Percentiles rank a stretch among this genome's conserved stretches.
phyloP scores from a whole-genome alignment of 1,140 invertebrate species.

The Calosoma granatense region DNA sequence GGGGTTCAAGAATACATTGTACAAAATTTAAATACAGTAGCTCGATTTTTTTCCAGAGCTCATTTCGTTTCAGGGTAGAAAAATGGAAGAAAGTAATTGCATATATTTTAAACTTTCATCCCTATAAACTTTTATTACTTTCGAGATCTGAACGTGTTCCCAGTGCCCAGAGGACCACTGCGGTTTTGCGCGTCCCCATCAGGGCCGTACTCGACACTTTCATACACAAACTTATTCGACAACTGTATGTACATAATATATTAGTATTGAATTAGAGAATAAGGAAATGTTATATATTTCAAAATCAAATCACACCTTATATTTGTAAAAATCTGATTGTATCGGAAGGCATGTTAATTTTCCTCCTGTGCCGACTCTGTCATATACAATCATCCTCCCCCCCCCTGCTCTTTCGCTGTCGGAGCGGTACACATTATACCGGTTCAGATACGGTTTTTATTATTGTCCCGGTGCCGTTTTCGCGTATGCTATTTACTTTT shows the following conservation, averaged over 20 bases:
- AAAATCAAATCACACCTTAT: too few relatives aligned
- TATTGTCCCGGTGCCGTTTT: not conserved
- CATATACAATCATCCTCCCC: too few relatives aligned
- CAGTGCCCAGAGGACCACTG: not conserved
- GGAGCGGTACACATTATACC: not conserved
- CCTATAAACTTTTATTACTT: slow-evolving; percentile 2
- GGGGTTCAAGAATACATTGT: too few relatives aligned
- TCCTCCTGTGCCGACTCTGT: too few relatives aligned
- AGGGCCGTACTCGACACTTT: too few relatives aligned
- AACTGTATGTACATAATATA: too few relatives aligned
- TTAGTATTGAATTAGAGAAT: too few relatives aligned
- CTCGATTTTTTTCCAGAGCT: not conserved
- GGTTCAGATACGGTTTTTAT: not conserved
- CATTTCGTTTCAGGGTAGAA: not conserved
- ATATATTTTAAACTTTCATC: not conserved
- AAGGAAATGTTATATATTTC: too few relatives aligned
- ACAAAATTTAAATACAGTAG: not conserved
- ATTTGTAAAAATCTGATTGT: too few relatives aligned
- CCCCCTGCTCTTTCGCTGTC: too few relatives aligned
- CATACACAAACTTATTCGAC: too few relatives aligned
- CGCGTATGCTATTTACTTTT: not conserved
- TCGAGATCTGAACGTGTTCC: not conserved
- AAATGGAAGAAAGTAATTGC: not conserved
- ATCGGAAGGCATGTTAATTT: too few relatives aligned
- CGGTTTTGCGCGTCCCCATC: not conserved